Conservation (phyloP, 1,140 invertebrate species). For the Melanaphis sacchari region DNA sequence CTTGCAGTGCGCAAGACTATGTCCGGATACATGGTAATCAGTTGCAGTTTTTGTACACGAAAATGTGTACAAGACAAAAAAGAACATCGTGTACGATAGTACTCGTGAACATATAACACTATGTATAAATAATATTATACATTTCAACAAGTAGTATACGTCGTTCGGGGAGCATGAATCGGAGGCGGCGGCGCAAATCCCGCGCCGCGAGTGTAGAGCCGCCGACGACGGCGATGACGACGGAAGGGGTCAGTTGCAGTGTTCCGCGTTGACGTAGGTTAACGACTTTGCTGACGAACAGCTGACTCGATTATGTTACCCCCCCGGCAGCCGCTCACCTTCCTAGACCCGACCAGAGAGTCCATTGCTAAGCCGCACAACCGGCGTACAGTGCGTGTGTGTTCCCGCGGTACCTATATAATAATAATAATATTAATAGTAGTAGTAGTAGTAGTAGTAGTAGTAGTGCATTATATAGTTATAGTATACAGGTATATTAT, state of each 20-base stretch:
- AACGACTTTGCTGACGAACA: conserved; percentile 57
- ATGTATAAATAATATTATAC: neutral
- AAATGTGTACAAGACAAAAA: neutral
- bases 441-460: neutral
- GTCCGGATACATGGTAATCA: neutral
- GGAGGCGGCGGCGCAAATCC: neutral
- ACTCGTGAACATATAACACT: neutral
- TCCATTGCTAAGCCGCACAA: conserved; percentile 20
- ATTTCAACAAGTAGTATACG: neutral
- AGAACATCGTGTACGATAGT: neutral
- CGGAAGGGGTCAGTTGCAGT: conserved; percentile 57
- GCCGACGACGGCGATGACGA: neutral
- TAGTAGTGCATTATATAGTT: neutral
- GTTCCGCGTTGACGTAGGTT: conserved; percentile 58
- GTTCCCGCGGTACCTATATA: neutral
- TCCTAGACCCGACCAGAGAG: conserved; percentile 3
- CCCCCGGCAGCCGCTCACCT: neutral
- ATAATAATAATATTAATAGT: conserved; percentile 3
- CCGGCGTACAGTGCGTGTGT: neutral
- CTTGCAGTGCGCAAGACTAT: neutral
- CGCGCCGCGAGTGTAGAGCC: neutral
- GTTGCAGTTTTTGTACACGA: neutral
- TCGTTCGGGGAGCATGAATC: conserved; percentile 9
- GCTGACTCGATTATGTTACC: conserved; percentile 52
- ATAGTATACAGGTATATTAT: neutral